Conservation (phyloP, 2,888 invertebrate genomes). For the Smittia sp. region DNA sequence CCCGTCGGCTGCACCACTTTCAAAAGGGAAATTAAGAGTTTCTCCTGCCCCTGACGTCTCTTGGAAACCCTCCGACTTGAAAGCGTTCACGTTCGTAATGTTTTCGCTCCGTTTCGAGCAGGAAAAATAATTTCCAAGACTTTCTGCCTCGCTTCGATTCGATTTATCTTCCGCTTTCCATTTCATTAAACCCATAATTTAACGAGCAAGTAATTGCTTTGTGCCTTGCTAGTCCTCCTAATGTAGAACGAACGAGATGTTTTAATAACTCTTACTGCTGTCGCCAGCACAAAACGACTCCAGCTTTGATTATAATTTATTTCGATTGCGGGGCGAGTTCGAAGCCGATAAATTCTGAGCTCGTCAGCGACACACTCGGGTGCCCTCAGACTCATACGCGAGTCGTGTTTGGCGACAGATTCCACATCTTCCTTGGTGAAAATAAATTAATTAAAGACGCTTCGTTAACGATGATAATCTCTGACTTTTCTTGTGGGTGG, state of each 20-base stretch:
- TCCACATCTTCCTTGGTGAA: background rate
- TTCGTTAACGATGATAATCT: constrained; percentile 3
- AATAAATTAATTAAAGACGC: constrained; percentile 1
- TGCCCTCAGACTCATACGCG: background rate
- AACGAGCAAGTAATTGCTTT: constrained; percentile 41
- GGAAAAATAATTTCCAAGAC: constrained; percentile 38
- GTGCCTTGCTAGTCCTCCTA: background rate
- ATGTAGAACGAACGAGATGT: background rate
- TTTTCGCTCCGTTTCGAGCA: background rate
- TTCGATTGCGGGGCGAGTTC: constrained; percentile 14
- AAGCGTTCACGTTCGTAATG: constrained; percentile 1
- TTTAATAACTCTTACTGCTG: constrained; percentile 37
- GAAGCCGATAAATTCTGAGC: background rate
- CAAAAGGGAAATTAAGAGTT: background rate
- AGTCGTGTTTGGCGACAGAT: background rate
- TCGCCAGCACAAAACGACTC: constrained; percentile 11
- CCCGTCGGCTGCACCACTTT: background rate
- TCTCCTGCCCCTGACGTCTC: background rate
- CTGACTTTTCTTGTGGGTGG: background rate
- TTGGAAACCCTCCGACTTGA: background rate
- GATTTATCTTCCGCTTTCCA: constrained; percentile 41
- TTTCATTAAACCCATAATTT: constrained; percentile 38
- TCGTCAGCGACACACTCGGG: background rate
- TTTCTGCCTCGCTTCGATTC: constrained; percentile 22
- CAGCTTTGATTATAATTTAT: constrained; percentile 14